Conservation (phyloP, 2,888 invertebrate genomes). For the Anodontia alba region DNA sequence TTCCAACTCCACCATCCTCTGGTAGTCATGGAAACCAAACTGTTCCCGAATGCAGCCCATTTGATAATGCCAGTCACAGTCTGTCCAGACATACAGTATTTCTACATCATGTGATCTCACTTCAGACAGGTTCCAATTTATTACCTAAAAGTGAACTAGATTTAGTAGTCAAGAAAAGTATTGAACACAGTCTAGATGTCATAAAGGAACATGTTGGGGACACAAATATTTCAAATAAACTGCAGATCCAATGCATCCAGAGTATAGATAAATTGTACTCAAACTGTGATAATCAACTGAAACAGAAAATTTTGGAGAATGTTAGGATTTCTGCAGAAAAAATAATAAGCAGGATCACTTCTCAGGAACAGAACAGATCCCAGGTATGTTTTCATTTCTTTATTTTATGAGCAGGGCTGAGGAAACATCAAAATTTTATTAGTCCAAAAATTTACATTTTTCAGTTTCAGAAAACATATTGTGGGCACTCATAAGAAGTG, state of each 20-base stretch:
- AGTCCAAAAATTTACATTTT: no score
- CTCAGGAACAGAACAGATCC: background rate
- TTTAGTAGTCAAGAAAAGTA: slow-evolving; percentile 22
- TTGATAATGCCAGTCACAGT: slow-evolving; percentile 1
- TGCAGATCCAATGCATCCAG: slow-evolving; percentile 34
- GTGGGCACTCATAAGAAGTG: no score
- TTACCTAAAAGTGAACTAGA: background rate
- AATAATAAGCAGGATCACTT: background rate
- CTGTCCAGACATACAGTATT: slow-evolving; percentile 48
- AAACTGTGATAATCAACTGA: background rate
- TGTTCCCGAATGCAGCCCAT: background rate
- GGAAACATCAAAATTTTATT: no score
- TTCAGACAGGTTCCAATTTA: slow-evolving; percentile 24
- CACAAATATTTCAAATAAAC: slow-evolving; percentile 1
- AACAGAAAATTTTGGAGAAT: background rate
- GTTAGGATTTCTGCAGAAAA: background rate
- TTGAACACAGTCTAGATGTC: slow-evolving; percentile 41
- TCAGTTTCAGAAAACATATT: no score
- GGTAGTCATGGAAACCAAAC: slow-evolving; percentile 24
- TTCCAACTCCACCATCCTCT: slow-evolving; percentile 55
- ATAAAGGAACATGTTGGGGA: slow-evolving; percentile 33
- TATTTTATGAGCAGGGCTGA: no score
- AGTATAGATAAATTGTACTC: slow-evolving; percentile 25
- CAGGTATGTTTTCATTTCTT: background rate
- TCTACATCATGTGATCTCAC: slow-evolving; percentile 47